Evolutionary conservation across 2,113 vertebrate genomes (phyloP).

Genomic region (Grammomys surdaster): DNA sequence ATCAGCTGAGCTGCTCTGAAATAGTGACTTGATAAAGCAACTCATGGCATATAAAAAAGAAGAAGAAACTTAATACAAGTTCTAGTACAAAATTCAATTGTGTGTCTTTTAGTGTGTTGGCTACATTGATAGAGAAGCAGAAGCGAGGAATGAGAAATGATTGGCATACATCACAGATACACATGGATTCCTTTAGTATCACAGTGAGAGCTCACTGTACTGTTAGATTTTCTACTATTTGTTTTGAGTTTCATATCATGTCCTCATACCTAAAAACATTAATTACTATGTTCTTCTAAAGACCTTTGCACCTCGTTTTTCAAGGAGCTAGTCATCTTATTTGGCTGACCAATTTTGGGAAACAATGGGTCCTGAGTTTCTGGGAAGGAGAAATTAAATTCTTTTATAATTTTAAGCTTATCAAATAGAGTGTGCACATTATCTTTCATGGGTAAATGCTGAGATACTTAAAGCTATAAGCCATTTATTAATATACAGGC

Average conservation of each 20-base stretch:
- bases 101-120: neutral
- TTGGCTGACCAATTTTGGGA: neutral
- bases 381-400: neutral
- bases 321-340: neutral
- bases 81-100: neutral
- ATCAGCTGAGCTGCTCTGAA: slow-evolving; percentile 4
- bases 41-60: neutral
- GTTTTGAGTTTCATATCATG: neutral
- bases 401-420: slow-evolving; percentile 13
- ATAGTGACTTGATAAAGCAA: slow-evolving; percentile 22
- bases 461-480: slow-evolving; percentile 40
- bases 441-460: neutral
- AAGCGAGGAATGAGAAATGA: neutral
- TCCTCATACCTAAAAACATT: neutral
- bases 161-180: neutral
- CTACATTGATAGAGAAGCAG: neutral
- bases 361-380: neutral
- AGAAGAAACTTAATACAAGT: neutral
- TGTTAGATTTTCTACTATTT: neutral
- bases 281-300: neutral
- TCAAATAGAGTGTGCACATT: neutral
- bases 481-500: neutral
- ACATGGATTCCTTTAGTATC: neutral
- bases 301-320: neutral
- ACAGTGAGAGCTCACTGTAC: neutral